These are phyloP conservation scores for Homalodisca vitripennis DNA, from an alignment of 1,140 invertebrate genomes.

Conservation along the genomic window DNA sequence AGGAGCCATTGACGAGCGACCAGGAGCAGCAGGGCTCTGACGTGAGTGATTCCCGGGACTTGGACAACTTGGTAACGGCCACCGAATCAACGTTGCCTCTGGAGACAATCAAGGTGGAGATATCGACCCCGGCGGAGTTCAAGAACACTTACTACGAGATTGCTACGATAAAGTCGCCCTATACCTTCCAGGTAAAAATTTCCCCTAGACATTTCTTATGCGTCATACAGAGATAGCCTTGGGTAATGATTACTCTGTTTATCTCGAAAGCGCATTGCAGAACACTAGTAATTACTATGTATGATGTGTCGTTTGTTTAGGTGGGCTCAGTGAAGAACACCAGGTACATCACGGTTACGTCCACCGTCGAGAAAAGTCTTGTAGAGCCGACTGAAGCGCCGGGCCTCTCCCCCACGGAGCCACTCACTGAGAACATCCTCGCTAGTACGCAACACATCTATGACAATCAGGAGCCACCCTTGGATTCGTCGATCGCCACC, in stretches of 20 bases:
- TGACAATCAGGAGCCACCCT: conserved; percentile 57
- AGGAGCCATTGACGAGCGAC: conserved; percentile 39
- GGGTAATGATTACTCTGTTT: no score
- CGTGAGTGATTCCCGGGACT: conserved; percentile 37
- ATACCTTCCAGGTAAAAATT: conserved; percentile 86
- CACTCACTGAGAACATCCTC: conserved; percentile 82
- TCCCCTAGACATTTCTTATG: no score
- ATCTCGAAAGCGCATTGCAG: no score
- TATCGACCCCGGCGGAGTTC: conserved; percentile 80
- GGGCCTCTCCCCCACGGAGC: conserved; percentile 58
- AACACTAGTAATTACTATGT: neutral
- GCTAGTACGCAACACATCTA: conserved; percentile 67
- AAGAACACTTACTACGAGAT: conserved; percentile 83
- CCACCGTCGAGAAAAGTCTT: conserved; percentile 73
- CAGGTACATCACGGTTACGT: conserved; percentile 79
- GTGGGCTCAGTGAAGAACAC: conserved; percentile 84
- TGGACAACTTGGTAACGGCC: conserved; percentile 39
- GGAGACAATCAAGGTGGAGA: conserved; percentile 81
- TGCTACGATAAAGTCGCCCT: conserved; percentile 85
- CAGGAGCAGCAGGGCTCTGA: conserved; percentile 37
- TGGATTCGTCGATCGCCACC: conserved; percentile 77
- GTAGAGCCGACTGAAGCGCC: conserved; percentile 55
- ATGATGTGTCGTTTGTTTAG: conserved; percentile 50
- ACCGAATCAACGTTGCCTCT: conserved; percentile 55
- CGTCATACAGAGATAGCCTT: no score